Evolutionary conservation across 2,888 invertebrate genomes (phyloP).

Genomic region (Antitype chi): DNA sequence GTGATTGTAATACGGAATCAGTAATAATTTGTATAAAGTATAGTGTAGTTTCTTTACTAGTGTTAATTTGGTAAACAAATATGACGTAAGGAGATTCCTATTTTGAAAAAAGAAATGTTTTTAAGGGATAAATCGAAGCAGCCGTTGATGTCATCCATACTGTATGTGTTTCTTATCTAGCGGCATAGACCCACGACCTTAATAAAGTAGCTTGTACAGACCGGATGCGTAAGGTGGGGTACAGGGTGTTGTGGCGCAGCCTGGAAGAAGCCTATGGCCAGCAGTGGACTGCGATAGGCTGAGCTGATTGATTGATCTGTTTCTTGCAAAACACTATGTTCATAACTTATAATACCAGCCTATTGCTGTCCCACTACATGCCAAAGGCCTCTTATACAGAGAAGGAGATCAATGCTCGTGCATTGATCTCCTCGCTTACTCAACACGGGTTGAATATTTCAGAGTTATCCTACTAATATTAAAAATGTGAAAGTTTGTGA

Average conservation of each 20-base stretch:
- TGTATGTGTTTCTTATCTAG: not conserved
- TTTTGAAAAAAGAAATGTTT: too few relatives aligned
- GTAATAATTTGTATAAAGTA: conserved; percentile 59
- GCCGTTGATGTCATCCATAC: not conserved
- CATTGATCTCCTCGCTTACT: too few relatives aligned
- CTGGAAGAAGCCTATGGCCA: too few relatives aligned
- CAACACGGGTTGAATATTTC: too few relatives aligned
- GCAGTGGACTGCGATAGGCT: too few relatives aligned
- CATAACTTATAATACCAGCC: not conserved
- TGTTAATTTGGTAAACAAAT: conserved; percentile 29
- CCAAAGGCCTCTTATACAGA: too few relatives aligned
- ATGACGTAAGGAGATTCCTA: not conserved
- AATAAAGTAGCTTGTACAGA: not conserved
- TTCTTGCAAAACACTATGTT: not conserved
- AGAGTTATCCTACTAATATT: too few relatives aligned
- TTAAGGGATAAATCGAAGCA: not conserved
- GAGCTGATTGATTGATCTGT: too few relatives aligned
- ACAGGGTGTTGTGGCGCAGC: too few relatives aligned
- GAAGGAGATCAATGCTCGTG: too few relatives aligned
- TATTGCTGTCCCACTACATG: not conserved
- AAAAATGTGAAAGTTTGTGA: too few relatives aligned
- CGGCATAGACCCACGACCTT: not conserved
- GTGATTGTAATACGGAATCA: conserved; percentile 69
- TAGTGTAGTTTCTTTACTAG: conserved; percentile 15
- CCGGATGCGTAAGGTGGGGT: not conserved